These are phyloP conservation scores for Perca schrenkii DNA, from an alignment of 2,113 vertebrate genomes.

Conservation along the genomic window DNA sequence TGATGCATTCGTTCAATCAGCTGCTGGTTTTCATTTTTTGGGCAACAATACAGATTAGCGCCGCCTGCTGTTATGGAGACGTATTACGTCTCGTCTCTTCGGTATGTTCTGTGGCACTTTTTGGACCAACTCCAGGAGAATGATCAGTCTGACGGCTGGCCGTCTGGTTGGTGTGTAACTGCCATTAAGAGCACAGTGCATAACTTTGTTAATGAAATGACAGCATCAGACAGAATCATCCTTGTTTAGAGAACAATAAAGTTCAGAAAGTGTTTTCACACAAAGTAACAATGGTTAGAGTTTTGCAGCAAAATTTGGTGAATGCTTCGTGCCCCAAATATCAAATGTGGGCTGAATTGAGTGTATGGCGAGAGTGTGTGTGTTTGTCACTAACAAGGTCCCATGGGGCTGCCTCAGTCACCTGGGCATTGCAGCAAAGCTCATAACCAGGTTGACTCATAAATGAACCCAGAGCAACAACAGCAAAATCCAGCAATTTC, in stretches of 20 bases:
- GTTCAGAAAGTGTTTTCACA: background rate
- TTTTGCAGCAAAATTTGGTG: conserved; percentile 31
- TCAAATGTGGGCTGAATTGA: conserved; percentile 15
- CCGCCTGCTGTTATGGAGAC: too few relatives aligned
- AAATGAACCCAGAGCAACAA: conserved; percentile 70
- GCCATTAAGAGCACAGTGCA: background rate
- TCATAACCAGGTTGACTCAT: conserved; percentile 64
- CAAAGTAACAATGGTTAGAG: conserved; percentile 9
- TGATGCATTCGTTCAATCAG: too few relatives aligned
- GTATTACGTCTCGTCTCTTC: too few relatives aligned
- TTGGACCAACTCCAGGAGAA: too few relatives aligned
- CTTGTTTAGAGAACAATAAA: background rate
- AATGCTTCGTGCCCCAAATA: conserved; percentile 26
- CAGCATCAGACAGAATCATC: background rate
- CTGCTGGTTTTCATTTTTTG: too few relatives aligned
- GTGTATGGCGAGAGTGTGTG: background rate
- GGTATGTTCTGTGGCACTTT: too few relatives aligned
- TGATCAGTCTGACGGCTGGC: too few relatives aligned
- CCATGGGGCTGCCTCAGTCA: conserved; percentile 51
- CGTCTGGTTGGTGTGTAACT: too few relatives aligned
- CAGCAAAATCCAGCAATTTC: conserved; percentile 42
- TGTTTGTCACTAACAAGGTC: conserved; percentile 75
- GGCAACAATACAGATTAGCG: too few relatives aligned
- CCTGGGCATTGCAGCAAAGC: conserved; percentile 63
- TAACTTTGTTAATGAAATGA: background rate